A percentile compares a stretch with the other conserved stretches of the same genome.
Conservation (phyloP, 2,797 vertebrate species). For the Xerus rutilus region DNA sequence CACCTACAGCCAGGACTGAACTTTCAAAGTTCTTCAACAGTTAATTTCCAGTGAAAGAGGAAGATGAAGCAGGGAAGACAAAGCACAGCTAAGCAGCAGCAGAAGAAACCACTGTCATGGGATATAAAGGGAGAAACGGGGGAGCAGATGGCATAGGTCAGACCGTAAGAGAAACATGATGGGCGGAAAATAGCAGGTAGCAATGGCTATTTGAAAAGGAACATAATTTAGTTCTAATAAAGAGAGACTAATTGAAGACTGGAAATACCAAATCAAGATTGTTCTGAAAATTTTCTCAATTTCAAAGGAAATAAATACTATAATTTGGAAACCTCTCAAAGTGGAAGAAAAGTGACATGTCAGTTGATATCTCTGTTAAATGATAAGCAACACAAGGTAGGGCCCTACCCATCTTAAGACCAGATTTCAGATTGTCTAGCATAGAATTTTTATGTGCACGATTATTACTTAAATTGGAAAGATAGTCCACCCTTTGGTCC, state of each 20-base stretch:
- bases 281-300: not conserved
- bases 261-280: not conserved
- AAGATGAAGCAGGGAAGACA: not conserved
- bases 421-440: not conserved
- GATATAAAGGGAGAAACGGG: not conserved
- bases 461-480: not conserved
- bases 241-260: slow-evolving; percentile 15
- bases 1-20: too few relatives aligned
- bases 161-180: not conserved
- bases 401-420: not conserved
- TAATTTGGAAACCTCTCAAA: slow-evolving; percentile 22
- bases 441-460: not conserved
- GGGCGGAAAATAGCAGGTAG: not conserved
- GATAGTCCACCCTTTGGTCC: not conserved
- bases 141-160: not conserved
- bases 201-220: not conserved
- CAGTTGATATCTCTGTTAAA: not conserved
- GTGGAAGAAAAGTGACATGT: not conserved
- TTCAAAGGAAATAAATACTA: slow-evolving; percentile 14
- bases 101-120: not conserved
- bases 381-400: not conserved
- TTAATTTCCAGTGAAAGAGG: slow-evolving; percentile 25
- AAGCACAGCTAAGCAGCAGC: not conserved
- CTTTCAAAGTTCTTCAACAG: not conserved
- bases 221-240: not conserved